Conservation (phyloP, 1,140 invertebrate genomes). For the Drosophila melanogaster region Release_6_plus_ISO1_MT NT_033779.5:14993001-14993500, state of each 20-base stretch:
- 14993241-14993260: background rate
- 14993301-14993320: no score
- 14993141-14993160: slow-evolving; percentile 77
- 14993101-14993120: slow-evolving; percentile 53
- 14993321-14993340: background rate
- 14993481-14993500: background rate
- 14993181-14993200: slow-evolving; percentile 36
- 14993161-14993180: slow-evolving; percentile 62
- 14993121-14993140: slow-evolving; percentile 68
- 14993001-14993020: slow-evolving; percentile 52
- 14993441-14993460: background rate
- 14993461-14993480: background rate
- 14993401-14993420: background rate
- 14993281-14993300: background rate
- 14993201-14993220: slow-evolving; percentile 62
- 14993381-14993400: no score
- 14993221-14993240: slow-evolving; percentile 11
- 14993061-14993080: slow-evolving; percentile 26
- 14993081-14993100: slow-evolving; percentile 41
- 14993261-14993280: background rate
- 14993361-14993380: no score
- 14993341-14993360: no score
- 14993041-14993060: slow-evolving; percentile 49
- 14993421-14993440: background rate
- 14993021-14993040: slow-evolving; percentile 42